phyloP scores from a whole-genome alignment of 2,888 invertebrate genomes.

The Torymus tubicola region DNA sequence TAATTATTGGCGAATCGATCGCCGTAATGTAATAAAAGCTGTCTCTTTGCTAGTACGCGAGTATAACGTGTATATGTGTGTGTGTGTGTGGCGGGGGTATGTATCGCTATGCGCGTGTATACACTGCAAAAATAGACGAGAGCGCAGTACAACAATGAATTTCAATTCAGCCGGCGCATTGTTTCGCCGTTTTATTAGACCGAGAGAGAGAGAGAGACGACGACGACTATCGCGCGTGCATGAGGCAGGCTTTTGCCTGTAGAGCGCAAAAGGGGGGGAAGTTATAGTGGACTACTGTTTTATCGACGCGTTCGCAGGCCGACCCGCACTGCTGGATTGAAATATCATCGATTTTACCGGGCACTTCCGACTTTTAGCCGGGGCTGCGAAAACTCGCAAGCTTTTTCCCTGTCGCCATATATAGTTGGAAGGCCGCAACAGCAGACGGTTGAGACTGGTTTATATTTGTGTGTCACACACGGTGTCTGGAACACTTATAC shows the following conservation, averaged over 20 bases:
- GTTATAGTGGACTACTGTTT: too few relatives aligned
- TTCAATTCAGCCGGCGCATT: constrained; percentile 38
- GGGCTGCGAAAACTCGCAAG: too few relatives aligned
- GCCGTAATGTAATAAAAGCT: constrained; percentile 44
- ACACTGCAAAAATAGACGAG: constrained; percentile 32
- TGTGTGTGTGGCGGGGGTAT: constrained; percentile 13
- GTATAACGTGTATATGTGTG: not conserved
- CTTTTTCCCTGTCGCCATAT: too few relatives aligned
- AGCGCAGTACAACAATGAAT: constrained; percentile 21
- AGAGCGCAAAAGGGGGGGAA: not conserved
- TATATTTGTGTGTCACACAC: too few relatives aligned
- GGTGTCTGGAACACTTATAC: too few relatives aligned
- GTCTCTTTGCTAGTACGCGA: not conserved
- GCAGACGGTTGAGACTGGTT: too few relatives aligned
- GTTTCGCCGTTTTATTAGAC: not conserved
- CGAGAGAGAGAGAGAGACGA: too few relatives aligned
- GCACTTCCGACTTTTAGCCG: too few relatives aligned
- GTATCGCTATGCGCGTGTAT: not conserved
- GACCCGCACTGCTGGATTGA: too few relatives aligned
- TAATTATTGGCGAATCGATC: constrained; percentile 52
- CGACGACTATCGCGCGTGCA: not conserved
- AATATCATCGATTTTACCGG: too few relatives aligned
- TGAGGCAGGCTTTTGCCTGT: not conserved
- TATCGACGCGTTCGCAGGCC: too few relatives aligned
- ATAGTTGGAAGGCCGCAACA: too few relatives aligned